Percentiles rank a stretch among this genome's conserved stretches.
phyloP scores from a whole-genome alignment of 1,140 invertebrate species.

The Geopemphigus sp. region DNA sequence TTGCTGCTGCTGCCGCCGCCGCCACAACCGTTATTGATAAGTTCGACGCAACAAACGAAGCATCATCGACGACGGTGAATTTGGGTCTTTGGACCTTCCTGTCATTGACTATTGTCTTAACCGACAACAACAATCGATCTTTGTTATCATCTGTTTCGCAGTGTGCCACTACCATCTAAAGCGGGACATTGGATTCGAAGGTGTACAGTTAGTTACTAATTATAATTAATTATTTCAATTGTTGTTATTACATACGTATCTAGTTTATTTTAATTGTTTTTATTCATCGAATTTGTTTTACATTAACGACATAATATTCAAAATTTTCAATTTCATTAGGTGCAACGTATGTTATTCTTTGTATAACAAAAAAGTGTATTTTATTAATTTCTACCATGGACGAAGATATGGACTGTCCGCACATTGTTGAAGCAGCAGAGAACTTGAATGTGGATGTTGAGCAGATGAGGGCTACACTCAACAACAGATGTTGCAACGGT shows the following conservation, averaged over 20 bases:
- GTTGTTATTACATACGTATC: background rate
- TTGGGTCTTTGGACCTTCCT: background rate
- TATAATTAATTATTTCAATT: background rate
- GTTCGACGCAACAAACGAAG: background rate
- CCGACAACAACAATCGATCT: background rate
- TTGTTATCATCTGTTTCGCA: background rate
- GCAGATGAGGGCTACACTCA: constrained; percentile 17
- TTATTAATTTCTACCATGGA: too few relatives aligned
- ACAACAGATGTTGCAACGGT: constrained; percentile 42
- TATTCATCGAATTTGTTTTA: too few relatives aligned
- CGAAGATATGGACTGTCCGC: constrained; percentile 15
- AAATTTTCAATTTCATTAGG: background rate
- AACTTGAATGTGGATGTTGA: constrained; percentile 11
- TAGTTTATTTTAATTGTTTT: background rate
- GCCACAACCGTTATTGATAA: background rate
- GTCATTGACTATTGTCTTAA: background rate
- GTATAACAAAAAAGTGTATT: background rate
- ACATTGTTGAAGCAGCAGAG: constrained; percentile 1
- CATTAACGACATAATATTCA: background rate
- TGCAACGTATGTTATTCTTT: background rate
- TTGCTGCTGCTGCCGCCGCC: background rate
- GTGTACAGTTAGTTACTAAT: too few relatives aligned
- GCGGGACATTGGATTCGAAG: too few relatives aligned
- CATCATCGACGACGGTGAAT: background rate
- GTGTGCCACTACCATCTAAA: too few relatives aligned